Evolutionary conservation across 2,797 vertebrate genomes (phyloP), one percentile per base, ranked within the genome.

Genomic region (Botia kubotai): DNA sequence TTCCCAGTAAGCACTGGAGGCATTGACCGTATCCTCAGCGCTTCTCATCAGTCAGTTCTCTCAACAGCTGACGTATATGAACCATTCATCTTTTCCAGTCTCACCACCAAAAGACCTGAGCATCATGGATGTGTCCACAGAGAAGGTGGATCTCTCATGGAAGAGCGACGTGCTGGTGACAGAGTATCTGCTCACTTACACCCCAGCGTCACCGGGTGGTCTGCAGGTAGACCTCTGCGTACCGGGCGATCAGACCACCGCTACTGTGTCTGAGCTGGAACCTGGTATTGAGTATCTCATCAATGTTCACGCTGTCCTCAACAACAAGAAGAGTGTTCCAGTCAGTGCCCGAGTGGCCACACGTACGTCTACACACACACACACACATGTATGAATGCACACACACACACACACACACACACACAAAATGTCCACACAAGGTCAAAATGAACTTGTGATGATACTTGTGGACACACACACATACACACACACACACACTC

Each of bases 201-300:
- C 92, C 0, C 97, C 98, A 16, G 97, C 96, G 2, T 80, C 90
- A 0, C 91, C 91, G 0, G 96, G 95, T 0, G 97, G 96, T 72
- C 92, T 98, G 72, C 94, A 93, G 36, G 89, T 95, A 89, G 93
- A 98, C 77, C 94, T 97, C 88, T 91, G 89, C 0, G 97, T 98
- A 13, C 90, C 96, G 0, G 98, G 97, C 73, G 95, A 98, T 87
- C 89, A 92, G 85, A 95, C 91, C 0, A 89, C 91, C 0, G 91
- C 97, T 79, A 96, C 92, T 2, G 92, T 99, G 50, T 92, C 81
- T 4, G 96, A 96, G 83, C 90, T 99, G 17, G 98, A 99, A 86
- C 97, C 98, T 0, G 98, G 98, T 0, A 91, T 98, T 0, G 98
- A 99, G 87, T 99, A 99, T 65, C 92, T 95, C 1, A 96, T 99